phyloP scores from a whole-genome alignment of 2,888 invertebrate species.

The Troides helena region DNA sequence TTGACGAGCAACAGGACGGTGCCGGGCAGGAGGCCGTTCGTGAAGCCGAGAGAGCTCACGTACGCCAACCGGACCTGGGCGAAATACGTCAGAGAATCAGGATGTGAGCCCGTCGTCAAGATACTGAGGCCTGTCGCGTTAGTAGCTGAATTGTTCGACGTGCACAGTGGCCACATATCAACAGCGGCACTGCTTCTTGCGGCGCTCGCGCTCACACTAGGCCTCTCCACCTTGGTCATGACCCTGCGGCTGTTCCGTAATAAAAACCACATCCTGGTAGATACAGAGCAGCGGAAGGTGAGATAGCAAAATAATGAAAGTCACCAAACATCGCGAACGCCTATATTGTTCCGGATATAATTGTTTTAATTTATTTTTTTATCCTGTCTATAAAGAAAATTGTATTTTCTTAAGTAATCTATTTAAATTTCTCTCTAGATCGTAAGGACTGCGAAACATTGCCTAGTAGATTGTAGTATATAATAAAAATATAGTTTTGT shows the following conservation, averaged over 20 bases:
- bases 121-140: slow-evolving; percentile 69
- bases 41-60: slow-evolving; percentile 80
- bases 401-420: slow-evolving; percentile 5
- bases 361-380: slow-evolving; percentile 25
- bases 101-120: slow-evolving; percentile 79
- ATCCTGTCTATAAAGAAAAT: slow-evolving; percentile 13
- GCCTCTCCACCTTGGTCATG: slow-evolving; percentile 59
- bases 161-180: slow-evolving; percentile 41
- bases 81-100: slow-evolving; percentile 84
- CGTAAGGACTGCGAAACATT: slow-evolving; percentile 8
- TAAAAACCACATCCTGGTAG: slow-evolving; percentile 39
- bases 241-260: slow-evolving; percentile 59
- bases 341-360: slow-evolving; percentile 11
- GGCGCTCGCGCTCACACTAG: slow-evolving; percentile 55
- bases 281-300: slow-evolving; percentile 60
- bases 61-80: slow-evolving; percentile 85
- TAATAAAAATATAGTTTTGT: slow-evolving; percentile 29
- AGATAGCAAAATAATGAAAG: slow-evolving; percentile 50
- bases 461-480: slow-evolving; percentile 20
- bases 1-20: slow-evolving; percentile 73
- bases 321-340: neutral
- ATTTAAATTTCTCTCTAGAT: slow-evolving; percentile 5
- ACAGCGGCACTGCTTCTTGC: slow-evolving; percentile 60
- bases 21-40: slow-evolving; percentile 78
- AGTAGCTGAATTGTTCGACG: slow-evolving; percentile 49